phyloP scores from a whole-genome alignment of 1,140 invertebrate genomes.

The Ceratosolen solmsi region DNA sequence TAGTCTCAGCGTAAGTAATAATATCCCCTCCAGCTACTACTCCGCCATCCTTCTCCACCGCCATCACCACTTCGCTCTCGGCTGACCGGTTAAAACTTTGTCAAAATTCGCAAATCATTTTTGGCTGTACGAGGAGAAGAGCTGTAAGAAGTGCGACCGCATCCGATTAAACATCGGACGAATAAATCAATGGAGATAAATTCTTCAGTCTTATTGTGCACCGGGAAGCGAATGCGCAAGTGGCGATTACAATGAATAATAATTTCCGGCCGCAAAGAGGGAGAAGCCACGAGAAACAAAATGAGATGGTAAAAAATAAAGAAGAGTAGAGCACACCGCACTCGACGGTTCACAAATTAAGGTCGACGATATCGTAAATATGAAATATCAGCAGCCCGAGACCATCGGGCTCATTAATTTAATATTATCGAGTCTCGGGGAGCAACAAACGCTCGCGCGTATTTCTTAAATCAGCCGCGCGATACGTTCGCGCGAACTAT shows the following conservation, averaged over 20 bases:
- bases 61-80: too few relatives aligned
- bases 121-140: too few relatives aligned
- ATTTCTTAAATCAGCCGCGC: constrained; percentile 2
- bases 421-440: constrained; percentile 16
- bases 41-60: too few relatives aligned
- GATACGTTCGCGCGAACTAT: constrained; percentile 17
- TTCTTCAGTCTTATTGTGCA: neutral
- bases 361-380: constrained; percentile 38
- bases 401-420: constrained; percentile 30
- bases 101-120: too few relatives aligned
- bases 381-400: constrained; percentile 13
- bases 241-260: constrained; percentile 29
- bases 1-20: too few relatives aligned
- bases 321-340: neutral
- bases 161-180: neutral
- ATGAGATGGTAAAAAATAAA: neutral
- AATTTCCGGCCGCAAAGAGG: neutral
- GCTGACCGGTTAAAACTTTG: too few relatives aligned
- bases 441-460: neutral
- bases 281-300: neutral
- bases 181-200: neutral
- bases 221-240: neutral
- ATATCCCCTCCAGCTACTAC: too few relatives aligned
- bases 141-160: too few relatives aligned
- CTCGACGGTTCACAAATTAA: constrained; percentile 10